Conservation (phyloP, 1,140 invertebrate genomes). For the Drosophila ogumai region DNA sequence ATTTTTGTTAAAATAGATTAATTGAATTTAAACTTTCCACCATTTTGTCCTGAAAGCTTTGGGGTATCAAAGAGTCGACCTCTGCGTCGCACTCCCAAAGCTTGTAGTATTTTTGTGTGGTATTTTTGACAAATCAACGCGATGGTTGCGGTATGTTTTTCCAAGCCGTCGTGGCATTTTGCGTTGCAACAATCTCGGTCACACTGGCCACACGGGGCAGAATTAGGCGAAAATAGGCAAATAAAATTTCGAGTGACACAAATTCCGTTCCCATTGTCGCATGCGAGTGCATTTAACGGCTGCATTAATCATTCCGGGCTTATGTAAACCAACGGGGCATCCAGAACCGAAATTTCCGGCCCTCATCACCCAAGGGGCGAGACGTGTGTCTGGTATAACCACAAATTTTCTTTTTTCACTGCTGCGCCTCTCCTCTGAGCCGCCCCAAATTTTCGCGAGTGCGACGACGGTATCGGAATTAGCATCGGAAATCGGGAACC, state of each 20-base stretch:
- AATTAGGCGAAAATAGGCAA: constrained; percentile 43
- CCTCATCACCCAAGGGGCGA: constrained; percentile 16
- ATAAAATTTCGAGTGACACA: constrained; percentile 57
- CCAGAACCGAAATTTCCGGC: constrained; percentile 10
- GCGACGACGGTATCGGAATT: constrained; percentile 34
- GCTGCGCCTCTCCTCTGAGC: constrained; percentile 50
- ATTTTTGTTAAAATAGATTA: too few relatives aligned
- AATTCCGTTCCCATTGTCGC: constrained; percentile 55
- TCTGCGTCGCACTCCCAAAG: not conserved
- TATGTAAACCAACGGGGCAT: constrained; percentile 25
- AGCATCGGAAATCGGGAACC: constrained; percentile 8
- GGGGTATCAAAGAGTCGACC: not conserved
- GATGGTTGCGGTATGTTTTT: not conserved
- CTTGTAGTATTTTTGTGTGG: not conserved
- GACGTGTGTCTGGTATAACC: constrained; percentile 70
- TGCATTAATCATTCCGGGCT: constrained; percentile 68
- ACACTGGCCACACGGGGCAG: constrained; percentile 24
- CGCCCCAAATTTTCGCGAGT: constrained; percentile 58
- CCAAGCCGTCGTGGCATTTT: constrained; percentile 7
- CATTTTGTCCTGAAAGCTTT: too few relatives aligned
- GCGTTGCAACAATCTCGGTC: constrained; percentile 21
- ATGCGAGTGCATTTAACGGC: constrained; percentile 74
- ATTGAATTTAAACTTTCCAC: too few relatives aligned
- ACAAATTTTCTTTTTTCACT: constrained; percentile 71
- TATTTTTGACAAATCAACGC: not conserved